Evolutionary conservation across 2,113 vertebrate species (phyloP), one percentile per base, ranked within the genome.

Genomic region (Opisthocomus hoazin): DNA sequence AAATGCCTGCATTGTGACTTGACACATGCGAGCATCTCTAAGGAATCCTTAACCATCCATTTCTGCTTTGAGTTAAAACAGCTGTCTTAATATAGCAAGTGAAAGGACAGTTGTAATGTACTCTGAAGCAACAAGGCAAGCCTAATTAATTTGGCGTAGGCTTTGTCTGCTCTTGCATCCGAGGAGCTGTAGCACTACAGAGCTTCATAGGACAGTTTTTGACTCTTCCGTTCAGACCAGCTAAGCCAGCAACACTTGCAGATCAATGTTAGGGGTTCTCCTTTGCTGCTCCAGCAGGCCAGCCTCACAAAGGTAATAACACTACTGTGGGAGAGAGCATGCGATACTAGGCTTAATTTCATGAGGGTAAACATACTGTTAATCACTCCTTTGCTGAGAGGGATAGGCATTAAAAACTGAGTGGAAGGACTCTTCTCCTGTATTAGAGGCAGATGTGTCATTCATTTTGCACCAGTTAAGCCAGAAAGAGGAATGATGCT

Each of bases 11-110:
- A 15, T 39, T 91, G 77, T 87, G 73, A 37, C 64, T 87, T 76
- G 84, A 71, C 34, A 24, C 30, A 34, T 20, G 11, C 68, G 60
- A 84, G 43, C 39, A 51, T 87, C 80, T 91, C 94, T 84, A 27
- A 95, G 95, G 94, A 89, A 71, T 87, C 88, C 15, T 22, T 94
- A 87, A 75, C 74, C 53, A 51, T 81, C 81, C 65, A 18, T 91
- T 95, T 93, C 32, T 92, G 45, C 77, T 94, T 76, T 60, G 56
- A 89, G 46, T 78, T 89, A 82, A 91, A 96, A 61, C 65, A 89
- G 57, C 87, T 91, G 53, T 64, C 87, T 87, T 89, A 84, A 89
- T 87, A 77, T 51, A 94, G 96, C 37, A 51, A 70, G 88, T 45
- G 68, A 88, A 92, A 84, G 89, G 84, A 58, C 51, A 56, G 60